Evolutionary conservation across 2,113 vertebrate species (phyloP).

Genomic region (Pseudopipra pipra): DNA sequence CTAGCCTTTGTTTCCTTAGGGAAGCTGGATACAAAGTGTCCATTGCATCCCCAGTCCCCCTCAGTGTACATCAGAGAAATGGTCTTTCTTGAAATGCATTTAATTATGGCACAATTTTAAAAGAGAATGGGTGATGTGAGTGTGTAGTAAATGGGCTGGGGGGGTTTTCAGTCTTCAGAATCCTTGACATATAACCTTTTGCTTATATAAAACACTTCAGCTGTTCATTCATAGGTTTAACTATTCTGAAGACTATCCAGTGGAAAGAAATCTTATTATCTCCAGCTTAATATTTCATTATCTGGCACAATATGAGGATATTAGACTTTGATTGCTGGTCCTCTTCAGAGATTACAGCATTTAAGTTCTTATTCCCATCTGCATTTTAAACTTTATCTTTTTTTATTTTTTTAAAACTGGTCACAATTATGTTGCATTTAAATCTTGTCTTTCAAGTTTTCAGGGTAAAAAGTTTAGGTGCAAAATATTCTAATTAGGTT

Average conservation of each 20-base stretch:
- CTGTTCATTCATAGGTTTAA: conserved; percentile 48
- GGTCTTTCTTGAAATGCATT: not conserved
- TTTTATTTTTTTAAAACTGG: not conserved
- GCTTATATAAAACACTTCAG: conserved; percentile 47
- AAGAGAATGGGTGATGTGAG: not conserved
- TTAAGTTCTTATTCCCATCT: conserved; percentile 40
- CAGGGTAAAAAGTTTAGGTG: not conserved
- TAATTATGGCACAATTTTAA: not conserved
- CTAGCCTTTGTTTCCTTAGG: not conserved
- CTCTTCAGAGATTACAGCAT: conserved; percentile 46
- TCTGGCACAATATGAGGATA: conserved; percentile 55
- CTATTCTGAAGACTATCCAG: conserved; percentile 38
- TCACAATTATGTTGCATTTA: not conserved
- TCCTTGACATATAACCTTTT: conserved; percentile 56
- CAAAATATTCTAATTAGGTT: not conserved
- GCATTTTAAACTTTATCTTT: not conserved
- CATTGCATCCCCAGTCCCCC: not conserved
- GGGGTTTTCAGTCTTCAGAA: not conserved
- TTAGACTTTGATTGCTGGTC: conserved; percentile 53
- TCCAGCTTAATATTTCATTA: conserved; percentile 60
- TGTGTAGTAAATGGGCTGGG: not conserved
- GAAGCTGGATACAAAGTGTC: not conserved
- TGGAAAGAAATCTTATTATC: conserved; percentile 66
- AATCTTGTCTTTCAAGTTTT: not conserved
- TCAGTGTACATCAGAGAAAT: not conserved